Evolutionary conservation across 2,797 vertebrate species (phyloP).

Genomic region (Myripristis jacobus): DNA sequence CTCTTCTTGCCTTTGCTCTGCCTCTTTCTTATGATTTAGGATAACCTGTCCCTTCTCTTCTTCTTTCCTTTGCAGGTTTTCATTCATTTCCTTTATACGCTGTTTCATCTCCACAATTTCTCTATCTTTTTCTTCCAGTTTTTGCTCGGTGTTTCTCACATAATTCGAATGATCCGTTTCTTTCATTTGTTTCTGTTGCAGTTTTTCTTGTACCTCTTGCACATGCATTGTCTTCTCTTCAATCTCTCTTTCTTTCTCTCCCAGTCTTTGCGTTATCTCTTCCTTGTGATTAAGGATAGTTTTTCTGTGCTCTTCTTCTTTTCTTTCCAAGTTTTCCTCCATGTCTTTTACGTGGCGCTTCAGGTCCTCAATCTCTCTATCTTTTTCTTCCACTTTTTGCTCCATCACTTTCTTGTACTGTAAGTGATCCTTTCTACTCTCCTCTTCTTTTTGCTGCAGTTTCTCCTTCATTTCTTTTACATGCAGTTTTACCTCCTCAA

Average conservation of each 20-base stretch:
- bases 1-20: conserved; percentile 35
- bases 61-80: conserved; percentile 26
- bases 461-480: conserved; percentile 34
- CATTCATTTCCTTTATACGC: conserved; percentile 12
- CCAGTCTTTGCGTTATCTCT: conserved; percentile 1
- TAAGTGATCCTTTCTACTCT: conserved; percentile 13
- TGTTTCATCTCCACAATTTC: conserved; percentile 9
- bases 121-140: conserved; percentile 25
- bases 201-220: not conserved
- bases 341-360: conserved; percentile 13
- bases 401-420: not conserved
- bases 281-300: not conserved
- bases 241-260: conserved; percentile 26
- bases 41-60: not conserved
- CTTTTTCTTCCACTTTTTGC: conserved; percentile 18
- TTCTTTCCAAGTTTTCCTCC: not conserved
- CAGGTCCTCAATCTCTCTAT: conserved; percentile 28
- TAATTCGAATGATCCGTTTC: not conserved
- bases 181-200: not conserved
- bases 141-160: conserved; percentile 25
- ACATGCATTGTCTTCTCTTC: conserved; percentile 6
- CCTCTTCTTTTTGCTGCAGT: conserved; percentile 47
- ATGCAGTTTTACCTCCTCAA: not conserved
- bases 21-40: not conserved
- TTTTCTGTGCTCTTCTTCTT: not conserved